Conservation (phyloP, 2,113 vertebrate species). For the Platichthys flesus region DNA sequence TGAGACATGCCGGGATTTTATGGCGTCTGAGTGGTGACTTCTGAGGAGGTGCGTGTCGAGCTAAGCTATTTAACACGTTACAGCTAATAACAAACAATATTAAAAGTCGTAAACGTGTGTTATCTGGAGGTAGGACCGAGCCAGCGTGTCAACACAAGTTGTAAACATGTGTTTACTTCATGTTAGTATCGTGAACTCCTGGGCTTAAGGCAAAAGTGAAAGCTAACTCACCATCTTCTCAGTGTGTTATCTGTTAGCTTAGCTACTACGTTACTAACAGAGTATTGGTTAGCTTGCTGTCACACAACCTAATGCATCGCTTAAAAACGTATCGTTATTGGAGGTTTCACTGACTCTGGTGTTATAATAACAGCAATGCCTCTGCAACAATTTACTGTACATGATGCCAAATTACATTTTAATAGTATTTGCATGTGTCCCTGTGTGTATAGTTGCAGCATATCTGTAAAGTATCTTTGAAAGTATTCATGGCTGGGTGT, state of each 20-base stretch:
- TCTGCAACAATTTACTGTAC: no score
- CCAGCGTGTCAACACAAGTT: background rate
- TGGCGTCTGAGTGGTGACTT: constrained; percentile 25
- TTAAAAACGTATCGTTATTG: background rate
- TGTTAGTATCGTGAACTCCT: background rate
- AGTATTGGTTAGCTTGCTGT: constrained; percentile 1
- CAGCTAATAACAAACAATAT: background rate
- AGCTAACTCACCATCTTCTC: constrained; percentile 10
- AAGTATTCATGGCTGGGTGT: background rate
- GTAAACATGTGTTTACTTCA: background rate
- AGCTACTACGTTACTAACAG: background rate
- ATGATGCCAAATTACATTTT: no score
- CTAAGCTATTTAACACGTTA: background rate
- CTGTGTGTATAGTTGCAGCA: background rate
- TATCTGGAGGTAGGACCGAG: background rate
- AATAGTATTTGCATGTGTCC: background rate
- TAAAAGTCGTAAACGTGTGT: background rate
- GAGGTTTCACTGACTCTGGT: background rate
- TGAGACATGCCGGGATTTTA: constrained; percentile 68
- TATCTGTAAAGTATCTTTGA: background rate
- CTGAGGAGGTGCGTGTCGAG: background rate
- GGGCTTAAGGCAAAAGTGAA: constrained; percentile 7
- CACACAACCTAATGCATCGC: background rate
- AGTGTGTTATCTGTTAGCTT: background rate
- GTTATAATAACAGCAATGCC: background rate